Conservation (phyloP, 2,888 invertebrate genomes). For the Embidobia sp. region DNA sequence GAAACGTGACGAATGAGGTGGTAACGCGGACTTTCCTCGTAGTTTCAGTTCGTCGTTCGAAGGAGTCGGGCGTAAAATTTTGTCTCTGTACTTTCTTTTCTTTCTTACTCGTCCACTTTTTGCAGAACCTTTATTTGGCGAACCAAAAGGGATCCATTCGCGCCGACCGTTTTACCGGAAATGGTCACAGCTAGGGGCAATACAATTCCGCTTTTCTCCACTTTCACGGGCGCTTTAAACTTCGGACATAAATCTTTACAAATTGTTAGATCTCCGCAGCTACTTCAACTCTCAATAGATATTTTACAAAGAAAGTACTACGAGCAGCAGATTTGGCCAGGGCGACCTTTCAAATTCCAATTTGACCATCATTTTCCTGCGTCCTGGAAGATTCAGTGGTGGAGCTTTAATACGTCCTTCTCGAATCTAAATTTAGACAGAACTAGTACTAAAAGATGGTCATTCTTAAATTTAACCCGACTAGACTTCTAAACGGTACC, state of each 20-base stretch:
- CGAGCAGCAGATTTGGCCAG: too few species aligned
- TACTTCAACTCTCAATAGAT: slow-evolving; percentile 7
- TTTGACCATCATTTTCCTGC: too few species aligned
- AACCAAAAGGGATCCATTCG: slow-evolving; percentile 8
- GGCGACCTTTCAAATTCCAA: too few species aligned
- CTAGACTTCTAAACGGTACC: too few species aligned
- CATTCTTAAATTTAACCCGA: too few species aligned
- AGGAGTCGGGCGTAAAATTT: slow-evolving; percentile 12
- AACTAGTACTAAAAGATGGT: too few species aligned
- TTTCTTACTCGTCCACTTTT: slow-evolving; percentile 4
- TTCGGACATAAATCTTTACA: slow-evolving; percentile 34
- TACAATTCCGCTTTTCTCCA: slow-evolving; percentile 12
- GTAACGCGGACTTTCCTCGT: slow-evolving; percentile 43
- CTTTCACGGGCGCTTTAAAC: slow-evolving; percentile 20
- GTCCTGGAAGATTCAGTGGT: too few species aligned
- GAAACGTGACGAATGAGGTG: slow-evolving; percentile 52
- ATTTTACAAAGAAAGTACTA: not conserved
- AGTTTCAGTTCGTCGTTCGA: slow-evolving; percentile 28
- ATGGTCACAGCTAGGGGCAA: slow-evolving; percentile 14
- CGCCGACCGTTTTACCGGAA: slow-evolving; percentile 29
- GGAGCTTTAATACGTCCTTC: too few species aligned
- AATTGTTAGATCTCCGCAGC: slow-evolving; percentile 11
- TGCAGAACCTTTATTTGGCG: too few species aligned
- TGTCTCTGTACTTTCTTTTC: slow-evolving; percentile 18
- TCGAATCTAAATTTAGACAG: too few species aligned